Evolutionary conservation across 2,888 invertebrate species (phyloP), one percentile per base, ranked within the genome.

Genomic region (Lathronympha strigana): DNA sequence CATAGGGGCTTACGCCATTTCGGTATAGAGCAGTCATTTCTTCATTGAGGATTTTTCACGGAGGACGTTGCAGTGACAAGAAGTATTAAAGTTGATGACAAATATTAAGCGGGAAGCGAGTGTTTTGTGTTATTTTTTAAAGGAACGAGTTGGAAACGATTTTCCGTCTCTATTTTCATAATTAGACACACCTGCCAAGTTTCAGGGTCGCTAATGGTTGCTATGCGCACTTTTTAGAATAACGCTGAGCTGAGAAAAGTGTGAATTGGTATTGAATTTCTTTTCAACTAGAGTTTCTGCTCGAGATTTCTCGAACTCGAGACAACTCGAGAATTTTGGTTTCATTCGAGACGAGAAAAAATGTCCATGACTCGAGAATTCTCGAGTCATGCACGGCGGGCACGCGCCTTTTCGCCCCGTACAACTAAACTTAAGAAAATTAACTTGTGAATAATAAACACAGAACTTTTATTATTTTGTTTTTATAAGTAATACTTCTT

Each of bases 71-170:
- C 36, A 31, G 36, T 62, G 62, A 49, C 63, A 33, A 4, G 36
- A 25, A 23, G 55, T 50, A 55, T 63, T 63, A 40, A 28, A 55
- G 36, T 6, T 31, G 55, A 55, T 63, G 63, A 63, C 63, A 63
- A 63, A 63, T 55, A 31, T 23, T 51, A 6, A 36, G 43, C 15
- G 36, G 3, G 47, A 38, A 63, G 49, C 17, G 25, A 17, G 15
- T 3, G 25, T 17, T 43, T 61, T n/a, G n/a, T n/a, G n/a, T 19
- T 23, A 2, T 21, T 54, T 2, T 57, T 58, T 58, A 47, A 25
- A 31, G 4, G 17, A 28, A 28, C 33, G 28, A 13, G 25, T 43
- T 21, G 21, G 54, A 55, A 17, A 21, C 15, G 40, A 13, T 31
- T 58, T 15, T 58, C 21, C 19, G 21, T 3, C 28, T 17, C 2